Conservation (phyloP, 2,888 invertebrate species). For the Chromoteleia sp. region DNA sequence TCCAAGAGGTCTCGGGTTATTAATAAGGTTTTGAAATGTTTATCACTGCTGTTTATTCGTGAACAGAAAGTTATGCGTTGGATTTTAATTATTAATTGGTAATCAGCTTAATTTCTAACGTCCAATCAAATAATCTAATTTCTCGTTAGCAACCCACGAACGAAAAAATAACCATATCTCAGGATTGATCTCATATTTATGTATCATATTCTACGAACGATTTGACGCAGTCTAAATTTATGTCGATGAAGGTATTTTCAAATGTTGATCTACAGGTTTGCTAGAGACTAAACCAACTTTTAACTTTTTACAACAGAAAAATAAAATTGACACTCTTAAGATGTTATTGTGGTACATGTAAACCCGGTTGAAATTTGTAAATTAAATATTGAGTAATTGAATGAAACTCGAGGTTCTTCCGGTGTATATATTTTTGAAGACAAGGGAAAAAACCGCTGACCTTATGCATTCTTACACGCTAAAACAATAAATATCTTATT, state of each 20-base stretch:
- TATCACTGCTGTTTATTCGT: conserved; percentile 4
- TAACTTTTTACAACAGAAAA: conserved; percentile 1
- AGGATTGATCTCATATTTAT: conserved; percentile 6
- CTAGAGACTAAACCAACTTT: conserved; percentile 8
- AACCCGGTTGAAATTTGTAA: background rate
- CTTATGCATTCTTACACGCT: conserved; percentile 22
- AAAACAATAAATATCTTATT: conserved; percentile 51
- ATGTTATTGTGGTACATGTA: background rate
- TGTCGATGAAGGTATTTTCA: conserved; percentile 21
- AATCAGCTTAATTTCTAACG: conserved; percentile 1
- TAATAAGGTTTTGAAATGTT: conserved; percentile 20
- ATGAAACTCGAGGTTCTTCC: background rate
- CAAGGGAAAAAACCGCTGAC: conserved; percentile 14
- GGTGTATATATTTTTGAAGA: conserved; percentile 1
- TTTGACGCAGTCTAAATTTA: conserved; percentile 27
- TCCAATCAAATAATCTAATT: conserved; percentile 5
- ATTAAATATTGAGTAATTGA: background rate
- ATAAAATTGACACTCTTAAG: background rate
- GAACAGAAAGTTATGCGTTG: background rate
- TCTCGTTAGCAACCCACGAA: background rate
- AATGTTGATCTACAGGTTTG: conserved; percentile 34
- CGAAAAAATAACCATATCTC: conserved; percentile 1
- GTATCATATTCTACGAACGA: conserved; percentile 21
- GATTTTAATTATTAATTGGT: conserved; percentile 17
- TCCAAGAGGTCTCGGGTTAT: conserved; percentile 6